These are phyloP conservation scores for Chlorops oryzae DNA, from an alignment of 1,140 invertebrate genomes.

Conservation along the genomic window DNA sequence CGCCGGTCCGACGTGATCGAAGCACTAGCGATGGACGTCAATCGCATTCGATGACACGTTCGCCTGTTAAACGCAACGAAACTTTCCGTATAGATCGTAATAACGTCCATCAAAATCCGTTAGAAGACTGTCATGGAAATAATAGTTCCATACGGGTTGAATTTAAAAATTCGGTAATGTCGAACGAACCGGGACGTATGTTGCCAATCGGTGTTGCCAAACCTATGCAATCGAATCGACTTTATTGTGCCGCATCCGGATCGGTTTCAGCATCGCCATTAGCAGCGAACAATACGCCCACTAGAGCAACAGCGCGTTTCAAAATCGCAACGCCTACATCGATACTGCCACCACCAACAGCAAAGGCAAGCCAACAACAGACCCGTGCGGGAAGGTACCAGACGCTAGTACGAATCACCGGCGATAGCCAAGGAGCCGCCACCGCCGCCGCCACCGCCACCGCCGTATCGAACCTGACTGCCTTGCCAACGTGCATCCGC, in stretches of 20 bases:
- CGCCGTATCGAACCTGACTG: conserved; percentile 2
- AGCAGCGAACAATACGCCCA: neutral
- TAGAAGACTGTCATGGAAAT: too few species aligned
- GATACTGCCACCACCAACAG: neutral
- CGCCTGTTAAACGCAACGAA: conserved; percentile 44
- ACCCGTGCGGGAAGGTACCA: conserved; percentile 27
- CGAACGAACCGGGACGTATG: conserved; percentile 34
- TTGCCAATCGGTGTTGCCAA: conserved; percentile 44
- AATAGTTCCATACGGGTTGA: conserved; percentile 36
- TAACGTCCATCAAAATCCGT: neutral
- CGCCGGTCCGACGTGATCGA: conserved; percentile 29
- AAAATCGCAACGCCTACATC: conserved; percentile 1
- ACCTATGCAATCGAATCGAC: conserved; percentile 35
- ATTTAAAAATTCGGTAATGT: conserved; percentile 43
- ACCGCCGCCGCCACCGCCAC: neutral
- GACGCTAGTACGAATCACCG: conserved; percentile 37
- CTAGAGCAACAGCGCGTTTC: neutral
- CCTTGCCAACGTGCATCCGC: too few species aligned
- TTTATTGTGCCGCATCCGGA: neutral
- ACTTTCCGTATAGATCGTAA: conserved; percentile 34
- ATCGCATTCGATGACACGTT: conserved; percentile 31
- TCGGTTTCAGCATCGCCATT: neutral
- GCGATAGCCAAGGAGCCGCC: conserved; percentile 14
- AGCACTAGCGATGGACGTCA: conserved; percentile 15
- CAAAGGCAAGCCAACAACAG: neutral